Conservation (phyloP, 2,888 invertebrate genomes). For the Bellardia bayeri region DNA sequence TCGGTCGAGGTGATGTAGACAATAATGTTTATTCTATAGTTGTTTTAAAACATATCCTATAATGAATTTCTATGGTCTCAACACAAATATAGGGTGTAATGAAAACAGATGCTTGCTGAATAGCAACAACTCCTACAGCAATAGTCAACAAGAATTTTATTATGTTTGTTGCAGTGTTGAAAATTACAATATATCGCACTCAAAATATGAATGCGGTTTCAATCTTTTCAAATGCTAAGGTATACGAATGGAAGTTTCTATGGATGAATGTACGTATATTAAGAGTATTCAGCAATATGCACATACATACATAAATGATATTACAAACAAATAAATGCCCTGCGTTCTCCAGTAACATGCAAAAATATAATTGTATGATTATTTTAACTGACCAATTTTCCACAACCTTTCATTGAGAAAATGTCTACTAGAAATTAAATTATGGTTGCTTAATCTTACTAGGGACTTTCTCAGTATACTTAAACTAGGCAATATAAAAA, state of each 20-base stretch:
- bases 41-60: too few relatives aligned
- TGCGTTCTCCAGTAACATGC: too few relatives aligned
- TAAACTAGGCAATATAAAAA: too few relatives aligned
- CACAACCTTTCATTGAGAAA: too few relatives aligned
- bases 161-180: slow-evolving; percentile 61
- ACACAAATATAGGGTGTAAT: not conserved
- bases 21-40: too few relatives aligned
- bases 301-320: not conserved
- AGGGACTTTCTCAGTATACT: too few relatives aligned
- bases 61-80: not conserved
- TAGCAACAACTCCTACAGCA: slow-evolving; percentile 36
- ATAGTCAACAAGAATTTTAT: slow-evolving; percentile 65
- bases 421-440: too few relatives aligned
- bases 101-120: not conserved
- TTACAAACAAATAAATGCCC: not conserved
- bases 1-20: too few relatives aligned
- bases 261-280: not conserved
- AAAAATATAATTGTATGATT: too few relatives aligned
- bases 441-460: too few relatives aligned
- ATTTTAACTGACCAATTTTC: too few relatives aligned
- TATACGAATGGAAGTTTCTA: not conserved
- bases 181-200: slow-evolving; percentile 74
- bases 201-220: slow-evolving; percentile 68
- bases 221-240: slow-evolving; percentile 36
- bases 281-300: slow-evolving; percentile 1